Percentiles rank a stretch among this genome's conserved stretches.
These are phyloP conservation scores for Drosophila guanche DNA, from an alignment of 1,140 invertebrate species.

Conservation along the genomic window DNA sequence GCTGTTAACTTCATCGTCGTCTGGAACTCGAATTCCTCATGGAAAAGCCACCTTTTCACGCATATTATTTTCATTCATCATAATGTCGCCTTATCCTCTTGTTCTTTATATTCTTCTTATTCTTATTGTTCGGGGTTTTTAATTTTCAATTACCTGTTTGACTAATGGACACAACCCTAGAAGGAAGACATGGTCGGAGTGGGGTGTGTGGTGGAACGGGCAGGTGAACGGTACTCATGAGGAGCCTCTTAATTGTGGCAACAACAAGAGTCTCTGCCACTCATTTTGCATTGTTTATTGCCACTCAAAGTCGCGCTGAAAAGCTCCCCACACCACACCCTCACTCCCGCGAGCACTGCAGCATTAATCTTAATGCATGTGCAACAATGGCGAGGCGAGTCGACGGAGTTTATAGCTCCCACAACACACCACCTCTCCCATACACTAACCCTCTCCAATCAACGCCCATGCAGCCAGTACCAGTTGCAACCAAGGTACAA, in stretches of 20 bases:
- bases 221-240: no score
- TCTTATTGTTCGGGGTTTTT: conserved; percentile 24
- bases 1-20: no score
- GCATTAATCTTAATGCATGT: conserved; percentile 29
- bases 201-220: no score
- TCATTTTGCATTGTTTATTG: conserved; percentile 53
- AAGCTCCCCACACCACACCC: background rate
- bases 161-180: conserved; percentile 34
- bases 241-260: conserved; percentile 4
- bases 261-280: conserved; percentile 33
- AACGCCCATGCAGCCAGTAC: background rate
- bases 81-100: no score
- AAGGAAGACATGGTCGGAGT: conserved; percentile 9
- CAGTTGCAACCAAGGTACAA: conserved; percentile 7
- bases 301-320: conserved; percentile 33
- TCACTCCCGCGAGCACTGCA: conserved; percentile 22
- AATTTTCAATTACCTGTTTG: conserved; percentile 50
- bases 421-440: background rate
- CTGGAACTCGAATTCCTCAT: no score
- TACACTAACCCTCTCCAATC: background rate
- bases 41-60: no score
- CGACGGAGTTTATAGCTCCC: conserved; percentile 1
- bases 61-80: no score
- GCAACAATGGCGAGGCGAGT: conserved; percentile 21
- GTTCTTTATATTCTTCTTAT: background rate